phyloP scores from a whole-genome alignment of 2,888 invertebrate genomes.

The Therioaphis trifolii region DNA sequence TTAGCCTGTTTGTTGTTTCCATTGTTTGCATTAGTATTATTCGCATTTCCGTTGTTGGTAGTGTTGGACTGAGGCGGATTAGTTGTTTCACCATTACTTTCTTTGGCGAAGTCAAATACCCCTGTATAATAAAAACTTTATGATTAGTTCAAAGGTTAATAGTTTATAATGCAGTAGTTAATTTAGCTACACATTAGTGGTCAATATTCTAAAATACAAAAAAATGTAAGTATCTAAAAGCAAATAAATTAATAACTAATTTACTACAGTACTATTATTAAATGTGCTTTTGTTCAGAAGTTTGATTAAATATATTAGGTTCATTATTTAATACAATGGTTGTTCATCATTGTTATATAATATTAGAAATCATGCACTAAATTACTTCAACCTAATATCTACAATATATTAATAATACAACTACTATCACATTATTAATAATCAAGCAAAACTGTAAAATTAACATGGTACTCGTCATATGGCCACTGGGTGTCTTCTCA shows the following conservation, averaged over 20 bases:
- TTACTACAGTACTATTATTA: not conserved
- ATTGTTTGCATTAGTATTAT: slow-evolving; percentile 43
- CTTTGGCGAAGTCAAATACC: slow-evolving; percentile 18
- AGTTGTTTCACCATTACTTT: slow-evolving; percentile 22
- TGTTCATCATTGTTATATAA: not conserved
- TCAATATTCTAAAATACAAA: not conserved
- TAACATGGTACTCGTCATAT: not conserved
- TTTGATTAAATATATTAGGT: not conserved
- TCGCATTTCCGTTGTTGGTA: slow-evolving; percentile 54
- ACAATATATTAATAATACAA: not conserved
- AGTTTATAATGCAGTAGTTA: slow-evolving; percentile 2
- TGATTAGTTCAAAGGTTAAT: not conserved
- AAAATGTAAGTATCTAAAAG: not conserved
- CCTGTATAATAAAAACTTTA: slow-evolving; percentile 37
- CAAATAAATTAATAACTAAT: slow-evolving; percentile 2
- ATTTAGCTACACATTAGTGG: not conserved
- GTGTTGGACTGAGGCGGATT: slow-evolving; percentile 40
- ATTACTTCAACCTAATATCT: not conserved
- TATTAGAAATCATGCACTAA: slow-evolving; percentile 33
- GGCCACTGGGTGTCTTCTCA: not conserved
- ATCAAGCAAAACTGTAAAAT: not conserved
- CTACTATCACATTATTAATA: not conserved
- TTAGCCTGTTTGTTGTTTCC: slow-evolving; percentile 50
- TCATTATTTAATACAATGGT: not conserved
- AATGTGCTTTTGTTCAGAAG: slow-evolving; percentile 41